Base-by-base conservation (phyloP, 2,888 invertebrate genomes). In the Drosophila infuscata region DNA sequence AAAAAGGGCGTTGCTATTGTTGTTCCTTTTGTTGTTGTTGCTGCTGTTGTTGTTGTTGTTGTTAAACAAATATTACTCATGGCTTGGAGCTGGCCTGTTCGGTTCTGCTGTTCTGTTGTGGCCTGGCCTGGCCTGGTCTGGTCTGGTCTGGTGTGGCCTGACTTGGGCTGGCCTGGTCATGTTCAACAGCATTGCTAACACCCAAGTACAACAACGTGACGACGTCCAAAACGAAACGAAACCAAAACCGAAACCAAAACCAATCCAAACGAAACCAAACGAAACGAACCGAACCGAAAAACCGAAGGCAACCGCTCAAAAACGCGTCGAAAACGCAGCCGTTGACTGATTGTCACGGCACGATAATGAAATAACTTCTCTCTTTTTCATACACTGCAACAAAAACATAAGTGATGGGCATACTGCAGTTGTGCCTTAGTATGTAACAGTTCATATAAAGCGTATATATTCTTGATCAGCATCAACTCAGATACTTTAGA, bases 31-130 rank as follows among this genome's bases (percentile, higher is more conserved):
- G 53, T 53, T 57, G 51, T n/a, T n/a, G n/a, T n/a, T n/a, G n/a
- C n/a, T n/a, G n/a, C n/a, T n/a, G n/a, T 53, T 65, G 48, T 61
- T 69, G 54, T 51, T 61, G 68, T 46, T 61, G 69, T 60, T 83
- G 79, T 70, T 87, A 81, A 79, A 81, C 89, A 89, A 84, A 89
- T 87, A 85, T 85, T 85, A 85, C 84, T 85, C 89, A 85, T 89
- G 74, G 69, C 51, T 61, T 46, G 77, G 46, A n/a, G 46, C 41
- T 52, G 69, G 51, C 32, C 62, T 17, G 54, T 17, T 38, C 8
- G 38, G 3, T 25, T 48, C 32, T 20, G 52, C 70, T 35, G 71
- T 9, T 41, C n/a, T n/a, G 4, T 30, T 41, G 20, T n/a, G 41
- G 20, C 7, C 54, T 17, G 71, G 57, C 25, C 70, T 32, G 56